phyloP scores from a whole-genome alignment of 1,140 invertebrate genomes.

The Amyelois transitella region DNA sequence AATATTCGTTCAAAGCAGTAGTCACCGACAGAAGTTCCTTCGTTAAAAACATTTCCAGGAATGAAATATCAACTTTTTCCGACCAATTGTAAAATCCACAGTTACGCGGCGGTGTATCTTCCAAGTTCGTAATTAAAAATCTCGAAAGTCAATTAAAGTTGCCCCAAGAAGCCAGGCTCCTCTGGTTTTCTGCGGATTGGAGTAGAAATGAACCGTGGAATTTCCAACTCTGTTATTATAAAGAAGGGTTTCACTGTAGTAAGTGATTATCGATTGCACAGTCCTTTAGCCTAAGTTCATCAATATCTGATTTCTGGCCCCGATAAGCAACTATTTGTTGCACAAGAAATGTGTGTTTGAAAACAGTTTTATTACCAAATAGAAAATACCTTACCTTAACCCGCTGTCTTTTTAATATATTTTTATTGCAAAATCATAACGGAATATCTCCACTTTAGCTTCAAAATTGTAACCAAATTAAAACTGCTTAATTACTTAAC shows the following conservation, averaged over 20 bases:
- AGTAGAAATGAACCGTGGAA: slow-evolving; percentile 43
- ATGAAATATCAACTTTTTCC: slow-evolving; percentile 6
- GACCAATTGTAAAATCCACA: slow-evolving; percentile 3
- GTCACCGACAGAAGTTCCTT: slow-evolving; percentile 26
- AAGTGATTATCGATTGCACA: neutral
- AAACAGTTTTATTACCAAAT: no score
- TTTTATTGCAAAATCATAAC: no score
- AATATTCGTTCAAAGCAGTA: neutral
- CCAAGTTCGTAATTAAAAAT: slow-evolving; percentile 70
- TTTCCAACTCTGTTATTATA: slow-evolving; percentile 40
- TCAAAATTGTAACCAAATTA: no score
- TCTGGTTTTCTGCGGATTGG: slow-evolving; percentile 23
- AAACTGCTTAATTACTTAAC: no score
- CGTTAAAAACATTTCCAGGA: slow-evolving; percentile 30
- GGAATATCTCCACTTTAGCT: no score
- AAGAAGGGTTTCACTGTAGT: slow-evolving; percentile 4
- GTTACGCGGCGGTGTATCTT: slow-evolving; percentile 38
- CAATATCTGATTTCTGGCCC: no score
- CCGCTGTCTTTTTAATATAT: no score
- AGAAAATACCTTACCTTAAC: no score
- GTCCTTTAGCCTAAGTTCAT: neutral
- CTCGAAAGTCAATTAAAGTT: slow-evolving; percentile 68
- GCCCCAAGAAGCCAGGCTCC: slow-evolving; percentile 20
- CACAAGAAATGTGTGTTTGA: no score
- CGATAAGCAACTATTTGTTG: no score